Evolutionary conservation across 1,140 invertebrate genomes (phyloP).

Genomic region (Drosophila saltans): DNA sequence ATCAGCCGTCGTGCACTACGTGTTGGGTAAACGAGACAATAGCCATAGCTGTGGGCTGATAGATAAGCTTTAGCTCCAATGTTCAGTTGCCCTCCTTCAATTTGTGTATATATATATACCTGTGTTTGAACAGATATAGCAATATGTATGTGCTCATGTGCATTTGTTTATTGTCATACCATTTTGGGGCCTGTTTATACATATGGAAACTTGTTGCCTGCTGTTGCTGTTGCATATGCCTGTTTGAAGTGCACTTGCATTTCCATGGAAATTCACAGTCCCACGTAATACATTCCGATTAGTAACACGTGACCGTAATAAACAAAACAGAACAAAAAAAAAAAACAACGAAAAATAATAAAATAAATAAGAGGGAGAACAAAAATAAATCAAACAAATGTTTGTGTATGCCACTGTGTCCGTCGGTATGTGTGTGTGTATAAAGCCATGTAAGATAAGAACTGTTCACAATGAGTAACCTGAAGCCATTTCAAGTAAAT

Average conservation of each 20-base stretch:
- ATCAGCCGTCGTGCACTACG: background rate
- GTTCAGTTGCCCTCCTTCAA: conserved; percentile 3
- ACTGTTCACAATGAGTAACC: conserved; percentile 39
- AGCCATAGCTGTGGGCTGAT: background rate
- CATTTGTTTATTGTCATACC: conserved; percentile 3
- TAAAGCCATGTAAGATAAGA: conserved; percentile 6
- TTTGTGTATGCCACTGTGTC: conserved; percentile 39
- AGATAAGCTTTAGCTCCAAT: conserved; percentile 3
- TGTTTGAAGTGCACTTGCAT: conserved; percentile 51
- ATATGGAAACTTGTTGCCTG: conserved; percentile 25
- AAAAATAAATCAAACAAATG: conserved; percentile 30
- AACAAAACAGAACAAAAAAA: conserved; percentile 39
- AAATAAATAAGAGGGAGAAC: background rate
- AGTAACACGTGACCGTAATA: conserved; percentile 62
- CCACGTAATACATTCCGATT: conserved; percentile 64
- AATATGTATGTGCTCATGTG: background rate
- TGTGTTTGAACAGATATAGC: background rate
- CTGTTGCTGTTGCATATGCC: conserved; percentile 7
- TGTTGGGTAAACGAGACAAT: background rate
- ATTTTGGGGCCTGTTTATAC: conserved; percentile 28
- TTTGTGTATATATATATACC: background rate
- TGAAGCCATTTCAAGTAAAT: conserved; percentile 20
- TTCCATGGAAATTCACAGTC: conserved; percentile 60
- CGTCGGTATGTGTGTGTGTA: background rate
- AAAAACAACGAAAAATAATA: conserved; percentile 22